Conservation (phyloP, 1,140 invertebrate species). For the Caerostris darwini region DNA sequence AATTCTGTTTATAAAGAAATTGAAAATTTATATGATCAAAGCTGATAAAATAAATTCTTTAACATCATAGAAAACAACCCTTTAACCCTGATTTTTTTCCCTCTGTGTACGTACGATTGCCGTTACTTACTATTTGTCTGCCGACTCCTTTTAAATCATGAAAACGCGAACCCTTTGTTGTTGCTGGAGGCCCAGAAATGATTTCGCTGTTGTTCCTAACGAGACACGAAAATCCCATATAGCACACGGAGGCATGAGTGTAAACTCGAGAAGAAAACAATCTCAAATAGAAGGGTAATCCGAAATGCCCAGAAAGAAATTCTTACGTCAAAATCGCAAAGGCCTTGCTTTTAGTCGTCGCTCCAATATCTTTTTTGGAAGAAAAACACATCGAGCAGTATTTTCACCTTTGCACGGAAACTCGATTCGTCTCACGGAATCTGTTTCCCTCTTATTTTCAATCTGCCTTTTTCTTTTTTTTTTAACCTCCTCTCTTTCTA, state of each 20-base stretch:
- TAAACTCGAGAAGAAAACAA: conserved; percentile 21
- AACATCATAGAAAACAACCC: too few relatives aligned
- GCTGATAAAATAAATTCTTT: too few relatives aligned
- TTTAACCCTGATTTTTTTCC: too few relatives aligned
- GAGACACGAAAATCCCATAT: conserved; percentile 76
- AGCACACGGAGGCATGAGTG: not conserved
- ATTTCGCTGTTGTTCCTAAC: conserved; percentile 63
- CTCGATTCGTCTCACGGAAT: conserved; percentile 68
- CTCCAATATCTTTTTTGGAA: conserved; percentile 36
- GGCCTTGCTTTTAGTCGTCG: conserved; percentile 33
- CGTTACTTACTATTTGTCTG: too few relatives aligned
- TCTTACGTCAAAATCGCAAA: conserved; percentile 19
- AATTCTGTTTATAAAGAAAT: too few relatives aligned
- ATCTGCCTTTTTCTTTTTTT: conserved; percentile 52
- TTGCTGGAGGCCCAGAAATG: conserved; percentile 39
- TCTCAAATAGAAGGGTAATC: conserved; percentile 25
- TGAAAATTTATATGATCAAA: too few relatives aligned
- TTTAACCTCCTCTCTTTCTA: not conserved
- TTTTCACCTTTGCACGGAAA: conserved; percentile 75
- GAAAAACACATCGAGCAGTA: conserved; percentile 67
- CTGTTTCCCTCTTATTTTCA: conserved; percentile 76
- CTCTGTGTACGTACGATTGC: too few relatives aligned
- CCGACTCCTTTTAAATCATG: too few relatives aligned
- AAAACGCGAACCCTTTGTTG: not conserved
- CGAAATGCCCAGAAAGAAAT: conserved; percentile 44